Evolutionary conservation across 2,888 invertebrate genomes (phyloP).

Genomic region (Steromphala cineraria): DNA sequence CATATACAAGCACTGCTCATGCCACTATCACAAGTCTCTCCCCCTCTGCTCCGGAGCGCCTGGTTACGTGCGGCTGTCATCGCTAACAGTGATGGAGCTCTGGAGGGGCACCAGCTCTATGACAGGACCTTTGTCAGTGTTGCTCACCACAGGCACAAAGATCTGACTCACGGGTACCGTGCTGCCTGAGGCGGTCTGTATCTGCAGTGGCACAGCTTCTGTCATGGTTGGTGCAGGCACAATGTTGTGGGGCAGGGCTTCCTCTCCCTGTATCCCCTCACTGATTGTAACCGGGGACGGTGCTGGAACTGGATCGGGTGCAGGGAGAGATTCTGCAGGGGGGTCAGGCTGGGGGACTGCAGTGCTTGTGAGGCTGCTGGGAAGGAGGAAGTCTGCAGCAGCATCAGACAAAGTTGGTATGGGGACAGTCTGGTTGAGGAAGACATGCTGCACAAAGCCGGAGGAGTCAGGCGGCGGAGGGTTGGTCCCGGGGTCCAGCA

Average conservation of each 20-base stretch:
- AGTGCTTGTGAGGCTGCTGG: not conserved
- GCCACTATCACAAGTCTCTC: no score
- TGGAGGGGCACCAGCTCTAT: constrained; percentile 46
- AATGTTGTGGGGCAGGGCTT: constrained; percentile 11
- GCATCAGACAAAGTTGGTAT: not conserved
- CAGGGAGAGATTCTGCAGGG: constrained; percentile 1
- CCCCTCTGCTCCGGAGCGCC: no score
- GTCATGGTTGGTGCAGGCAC: not conserved
- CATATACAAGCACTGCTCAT: no score
- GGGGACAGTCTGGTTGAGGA: not conserved
- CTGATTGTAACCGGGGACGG: not conserved
- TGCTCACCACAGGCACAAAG: constrained; percentile 45
- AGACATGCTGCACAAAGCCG: not conserved
- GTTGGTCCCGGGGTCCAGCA: not conserved
- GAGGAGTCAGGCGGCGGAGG: not conserved
- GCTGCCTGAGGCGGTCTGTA: not conserved
- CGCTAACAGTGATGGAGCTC: constrained; percentile 21
- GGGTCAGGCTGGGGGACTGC: not conserved
- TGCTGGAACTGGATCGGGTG: not conserved
- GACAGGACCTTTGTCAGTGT: constrained; percentile 43
- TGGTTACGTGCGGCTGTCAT: not conserved
- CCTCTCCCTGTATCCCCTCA: not conserved
- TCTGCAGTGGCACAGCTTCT: constrained; percentile 12
- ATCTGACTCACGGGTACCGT: constrained; percentile 42
- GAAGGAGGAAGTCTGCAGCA: not conserved